Conservation (phyloP, 2,888 invertebrate genomes). For the Machimus atricapillus region DNA sequence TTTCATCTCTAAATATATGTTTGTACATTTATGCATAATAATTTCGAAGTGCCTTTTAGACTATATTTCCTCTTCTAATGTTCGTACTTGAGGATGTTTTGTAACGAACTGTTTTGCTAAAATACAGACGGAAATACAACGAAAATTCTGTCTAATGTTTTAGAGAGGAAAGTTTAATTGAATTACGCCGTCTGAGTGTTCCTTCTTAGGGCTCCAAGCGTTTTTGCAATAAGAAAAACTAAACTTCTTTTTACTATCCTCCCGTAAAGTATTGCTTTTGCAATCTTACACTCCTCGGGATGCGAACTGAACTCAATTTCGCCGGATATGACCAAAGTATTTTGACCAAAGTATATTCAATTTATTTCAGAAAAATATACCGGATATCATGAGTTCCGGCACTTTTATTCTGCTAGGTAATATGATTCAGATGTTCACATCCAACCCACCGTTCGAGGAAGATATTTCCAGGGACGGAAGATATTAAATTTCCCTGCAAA, state of each 20-base stretch:
- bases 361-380: not conserved
- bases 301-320: not conserved
- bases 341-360: not conserved
- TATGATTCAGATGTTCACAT: not conserved
- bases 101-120: not conserved
- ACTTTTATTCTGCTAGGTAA: not conserved
- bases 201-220: not conserved
- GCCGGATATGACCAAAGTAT: not conserved
- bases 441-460: not conserved
- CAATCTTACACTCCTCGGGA: not conserved
- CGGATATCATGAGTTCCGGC: not conserved
- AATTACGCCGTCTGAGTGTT: not conserved
- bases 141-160: not conserved
- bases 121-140: not conserved
- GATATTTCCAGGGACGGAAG: not conserved
- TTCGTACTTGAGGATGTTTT: too few relatives aligned
- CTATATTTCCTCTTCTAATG: too few relatives aligned
- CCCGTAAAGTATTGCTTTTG: not conserved
- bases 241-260: not conserved
- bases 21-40: too few relatives aligned
- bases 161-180: not conserved
- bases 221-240: not conserved
- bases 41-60: too few relatives aligned
- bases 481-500: not conserved
- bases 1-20: not conserved